A percentile compares a stretch with the other conserved stretches of the same genome.
phyloP scores from a whole-genome alignment of 2,797 vertebrate species.

The Sphenopsis melanotis region DNA sequence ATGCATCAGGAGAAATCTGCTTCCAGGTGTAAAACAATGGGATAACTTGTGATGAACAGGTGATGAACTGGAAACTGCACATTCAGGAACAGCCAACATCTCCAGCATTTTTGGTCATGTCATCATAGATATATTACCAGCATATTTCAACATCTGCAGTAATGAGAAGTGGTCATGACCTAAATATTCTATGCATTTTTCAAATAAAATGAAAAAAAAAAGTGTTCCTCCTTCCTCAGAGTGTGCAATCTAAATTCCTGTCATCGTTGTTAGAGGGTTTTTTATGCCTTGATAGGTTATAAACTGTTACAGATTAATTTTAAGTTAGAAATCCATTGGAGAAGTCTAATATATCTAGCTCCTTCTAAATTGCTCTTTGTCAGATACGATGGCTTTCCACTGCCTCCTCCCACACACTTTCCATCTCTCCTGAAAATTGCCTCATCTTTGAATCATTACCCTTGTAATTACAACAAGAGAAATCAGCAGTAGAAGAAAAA shows the following conservation, averaged over 20 bases:
- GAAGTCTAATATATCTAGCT: conserved; percentile 36
- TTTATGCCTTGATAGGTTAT: conserved; percentile 22
- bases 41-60: not conserved
- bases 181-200: not conserved
- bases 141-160: not conserved
- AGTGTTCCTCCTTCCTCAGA: not conserved
- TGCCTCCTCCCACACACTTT: conserved; percentile 56
- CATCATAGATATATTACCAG: not conserved
- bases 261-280: not conserved
- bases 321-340: conserved; percentile 17
- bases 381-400: conserved; percentile 38
- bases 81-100: not conserved
- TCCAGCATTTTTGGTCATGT: not conserved
- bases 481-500: conserved; percentile 38
- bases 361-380: conserved; percentile 61
- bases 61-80: not conserved
- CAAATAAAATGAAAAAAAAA: conserved; percentile 23
- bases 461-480: conserved; percentile 58
- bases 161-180: not conserved
- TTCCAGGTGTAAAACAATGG: not conserved
- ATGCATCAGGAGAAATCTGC: not conserved
- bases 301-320: conserved; percentile 53
- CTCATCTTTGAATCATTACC: conserved; percentile 59
- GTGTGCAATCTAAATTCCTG: not conserved
- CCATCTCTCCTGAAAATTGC: conserved; percentile 58